These are phyloP conservation scores for Pseudorectes ferrugineus DNA, from an alignment of 2,113 vertebrate genomes.

Conservation along the genomic window DNA sequence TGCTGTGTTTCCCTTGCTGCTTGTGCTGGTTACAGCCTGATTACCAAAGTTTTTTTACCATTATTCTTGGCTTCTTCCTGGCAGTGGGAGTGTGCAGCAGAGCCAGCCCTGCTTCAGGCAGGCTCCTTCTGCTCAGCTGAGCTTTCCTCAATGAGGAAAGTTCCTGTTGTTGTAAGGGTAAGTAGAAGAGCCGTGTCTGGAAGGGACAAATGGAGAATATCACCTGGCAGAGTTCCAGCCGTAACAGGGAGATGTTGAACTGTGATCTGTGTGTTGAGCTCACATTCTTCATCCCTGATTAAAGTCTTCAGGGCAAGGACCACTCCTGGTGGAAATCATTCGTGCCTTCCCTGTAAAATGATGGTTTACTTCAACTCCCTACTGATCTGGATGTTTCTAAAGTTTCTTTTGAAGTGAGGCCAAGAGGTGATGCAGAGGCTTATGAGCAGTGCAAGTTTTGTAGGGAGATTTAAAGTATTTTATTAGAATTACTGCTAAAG, in stretches of 20 bases:
- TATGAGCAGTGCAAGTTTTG: not conserved
- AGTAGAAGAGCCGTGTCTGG: not conserved
- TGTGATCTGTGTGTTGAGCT: not conserved
- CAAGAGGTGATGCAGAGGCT: slow-evolving; percentile 7
- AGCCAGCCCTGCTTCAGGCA: not conserved
- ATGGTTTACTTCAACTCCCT: not conserved
- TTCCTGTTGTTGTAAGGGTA: not conserved
- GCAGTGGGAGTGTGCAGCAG: not conserved
- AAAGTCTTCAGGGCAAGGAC: not conserved
- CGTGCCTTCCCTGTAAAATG: not conserved
- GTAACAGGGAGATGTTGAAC: not conserved
- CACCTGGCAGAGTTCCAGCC: not conserved
- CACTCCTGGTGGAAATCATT: not conserved
- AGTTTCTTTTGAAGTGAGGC: slow-evolving; percentile 36
- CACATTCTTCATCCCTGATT: not conserved
- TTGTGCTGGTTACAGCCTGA: not conserved
- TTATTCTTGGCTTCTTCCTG: not conserved
- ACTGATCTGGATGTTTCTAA: slow-evolving; percentile 2
- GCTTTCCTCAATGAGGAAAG: not conserved
- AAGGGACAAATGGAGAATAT: not conserved
- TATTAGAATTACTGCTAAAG: not conserved
- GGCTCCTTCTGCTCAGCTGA: not conserved
- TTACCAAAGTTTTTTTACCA: not conserved
- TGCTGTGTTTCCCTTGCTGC: not conserved
- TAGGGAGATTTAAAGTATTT: not conserved